Conservation (phyloP, 37 sponge, comb jelly and placozoan genomes). For the Halichondria panicea region DNA sequence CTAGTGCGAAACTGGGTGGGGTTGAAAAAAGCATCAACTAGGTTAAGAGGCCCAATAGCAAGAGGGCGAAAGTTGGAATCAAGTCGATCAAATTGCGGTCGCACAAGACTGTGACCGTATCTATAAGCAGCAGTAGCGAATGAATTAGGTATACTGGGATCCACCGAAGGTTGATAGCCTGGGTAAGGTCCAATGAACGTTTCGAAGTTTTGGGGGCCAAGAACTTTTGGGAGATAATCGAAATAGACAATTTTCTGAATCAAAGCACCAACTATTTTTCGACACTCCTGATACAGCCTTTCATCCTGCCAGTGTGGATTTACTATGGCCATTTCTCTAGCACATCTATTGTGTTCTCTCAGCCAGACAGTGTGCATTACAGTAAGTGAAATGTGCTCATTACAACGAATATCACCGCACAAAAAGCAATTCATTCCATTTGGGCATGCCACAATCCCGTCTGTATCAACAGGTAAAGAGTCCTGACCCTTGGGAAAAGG, state of each 20-base stretch:
- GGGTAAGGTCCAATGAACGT: slow-evolving; percentile 53
- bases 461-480: slow-evolving; percentile 33
- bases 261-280: slow-evolving; percentile 85
- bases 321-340: slow-evolving; percentile 47
- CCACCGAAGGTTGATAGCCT: slow-evolving; percentile 63
- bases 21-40: slow-evolving; percentile 70
- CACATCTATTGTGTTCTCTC: slow-evolving; percentile 95
- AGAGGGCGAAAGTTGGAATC: slow-evolving; percentile 36
- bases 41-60: slow-evolving; percentile 48
- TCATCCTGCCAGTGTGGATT: slow-evolving; percentile 90
- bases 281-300: slow-evolving; percentile 79
- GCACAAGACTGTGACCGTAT: slow-evolving; percentile 81
- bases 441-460: slow-evolving; percentile 11
- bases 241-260: slow-evolving; percentile 81
- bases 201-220: slow-evolving; percentile 53
- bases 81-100: slow-evolving; percentile 69
- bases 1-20: slow-evolving; percentile 47
- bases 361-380: slow-evolving; percentile 96
- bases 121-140: slow-evolving; percentile 91
- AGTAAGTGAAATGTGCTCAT: slow-evolving; percentile 86
- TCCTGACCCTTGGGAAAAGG: slow-evolving; percentile 1
- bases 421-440: slow-evolving; percentile 54
- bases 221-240: slow-evolving; percentile 85
- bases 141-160: slow-evolving; percentile 64
- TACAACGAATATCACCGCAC: slow-evolving; percentile 85